These are phyloP conservation scores for Acanthacorydalis orientalis DNA, from an alignment of 2,888 invertebrate genomes.

Conservation along the genomic window DNA sequence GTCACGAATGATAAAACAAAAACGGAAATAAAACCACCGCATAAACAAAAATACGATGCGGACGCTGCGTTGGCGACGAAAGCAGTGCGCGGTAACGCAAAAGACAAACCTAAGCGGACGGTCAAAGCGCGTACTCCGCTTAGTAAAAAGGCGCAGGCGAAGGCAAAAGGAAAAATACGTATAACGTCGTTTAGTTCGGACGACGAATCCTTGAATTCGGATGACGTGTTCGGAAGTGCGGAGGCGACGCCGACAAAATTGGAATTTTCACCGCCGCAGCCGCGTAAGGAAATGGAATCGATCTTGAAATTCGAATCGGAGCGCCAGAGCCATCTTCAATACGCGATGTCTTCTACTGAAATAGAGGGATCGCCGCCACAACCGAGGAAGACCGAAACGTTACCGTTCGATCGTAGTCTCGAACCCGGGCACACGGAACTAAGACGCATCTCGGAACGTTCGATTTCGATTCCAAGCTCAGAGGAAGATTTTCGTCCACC, in stretches of 20 bases:
- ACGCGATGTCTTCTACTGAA: slow-evolving; percentile 56
- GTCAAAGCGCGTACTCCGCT: slow-evolving; percentile 45
- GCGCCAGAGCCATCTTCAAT: slow-evolving; percentile 39
- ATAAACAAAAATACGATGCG: slow-evolving; percentile 11
- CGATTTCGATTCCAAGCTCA: slow-evolving; percentile 59
- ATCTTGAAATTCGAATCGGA: slow-evolving; percentile 56
- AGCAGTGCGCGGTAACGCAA: slow-evolving; percentile 27
- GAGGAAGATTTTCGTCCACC: slow-evolving; percentile 50
- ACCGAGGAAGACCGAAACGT: slow-evolving; percentile 49
- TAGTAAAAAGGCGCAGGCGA: slow-evolving; percentile 38
- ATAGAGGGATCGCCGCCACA: slow-evolving; percentile 62
- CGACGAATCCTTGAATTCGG: slow-evolving; percentile 59
- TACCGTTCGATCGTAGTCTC: slow-evolving; percentile 35
- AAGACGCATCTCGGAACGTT: slow-evolving; percentile 53
- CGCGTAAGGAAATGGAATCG: slow-evolving; percentile 57
- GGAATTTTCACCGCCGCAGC: slow-evolving; percentile 60
- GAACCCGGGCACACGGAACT: slow-evolving; percentile 49
- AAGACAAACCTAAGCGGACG: slow-evolving; percentile 45
- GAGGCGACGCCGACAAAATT: slow-evolving; percentile 54
- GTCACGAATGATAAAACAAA: slow-evolving; percentile 13
- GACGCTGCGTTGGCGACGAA: slow-evolving; percentile 13
- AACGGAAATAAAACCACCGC: slow-evolving; percentile 9
- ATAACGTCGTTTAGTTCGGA: slow-evolving; percentile 63
- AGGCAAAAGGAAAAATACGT: slow-evolving; percentile 47
- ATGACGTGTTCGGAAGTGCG: slow-evolving; percentile 60